Base-by-base conservation (phyloP, 2,113 vertebrate genomes). In the Dicaeum eximium region DNA sequence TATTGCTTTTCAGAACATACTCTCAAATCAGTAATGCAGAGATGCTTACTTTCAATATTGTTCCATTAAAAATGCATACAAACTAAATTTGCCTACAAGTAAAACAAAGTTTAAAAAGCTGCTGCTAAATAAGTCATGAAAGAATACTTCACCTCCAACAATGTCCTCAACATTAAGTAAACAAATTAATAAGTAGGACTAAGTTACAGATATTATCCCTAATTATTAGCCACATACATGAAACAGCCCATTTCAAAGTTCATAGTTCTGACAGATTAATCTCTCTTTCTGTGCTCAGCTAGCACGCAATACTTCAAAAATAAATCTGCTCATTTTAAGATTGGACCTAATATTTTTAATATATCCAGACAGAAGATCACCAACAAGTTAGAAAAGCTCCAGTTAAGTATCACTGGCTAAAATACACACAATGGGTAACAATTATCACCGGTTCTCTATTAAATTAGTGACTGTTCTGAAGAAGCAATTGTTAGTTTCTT, bases 11-110 rank as follows among this genome's bases (percentile, higher is more conserved):
- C 85, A 93, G 50, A 87, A 91, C 31, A 71, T 8, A 6, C 27
- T 92, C 81, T 75, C 31, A 38, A 50, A 80, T 40, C 62, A 83
- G 66, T n/a, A 96, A 92, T 15, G 64, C 70, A 84, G 69, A 94
- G 75, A 57, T 69, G 25, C 70, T 69, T 40, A 73, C 2, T 16
- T 57, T 62, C 35, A 65, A 35, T 48, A 84, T 10, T 17, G 42
- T 71, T 38, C 20, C 42, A 58, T 27, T 75, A 92, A 65, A 40
- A 62, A 72, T 33, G 27, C 25, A 91, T 11, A 62, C 64, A 71
- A 91, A 58, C 35, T 31, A 20, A 38, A 42, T 40, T 30, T 74
- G 42, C 37, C 74, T 80, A 37, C 18, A 80, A 62, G 15, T 53
- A 62, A 72, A 60, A 67, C 11, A 1, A 77, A 38, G 21, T 74